Conservation (phyloP, 2,797 vertebrate species). For the Mormyrops attenuatus region DNA sequence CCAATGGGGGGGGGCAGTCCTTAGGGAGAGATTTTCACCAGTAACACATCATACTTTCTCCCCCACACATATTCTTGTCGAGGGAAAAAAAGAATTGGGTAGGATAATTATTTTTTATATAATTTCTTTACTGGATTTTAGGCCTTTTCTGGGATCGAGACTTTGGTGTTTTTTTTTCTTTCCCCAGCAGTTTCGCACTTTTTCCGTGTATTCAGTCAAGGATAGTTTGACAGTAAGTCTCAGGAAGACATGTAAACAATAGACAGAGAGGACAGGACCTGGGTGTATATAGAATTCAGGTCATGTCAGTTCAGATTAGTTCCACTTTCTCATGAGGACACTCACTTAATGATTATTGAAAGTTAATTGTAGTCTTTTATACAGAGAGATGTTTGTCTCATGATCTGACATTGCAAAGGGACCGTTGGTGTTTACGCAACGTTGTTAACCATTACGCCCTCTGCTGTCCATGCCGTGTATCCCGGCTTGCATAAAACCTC, state of each 20-base stretch:
- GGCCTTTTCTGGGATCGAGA: background rate
- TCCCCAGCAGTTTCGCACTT: background rate
- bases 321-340: background rate
- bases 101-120: background rate
- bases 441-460: background rate
- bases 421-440: background rate
- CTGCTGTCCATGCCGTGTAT: background rate
- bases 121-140: background rate
- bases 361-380: background rate
- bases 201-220: background rate
- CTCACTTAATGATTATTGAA: background rate
- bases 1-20: background rate
- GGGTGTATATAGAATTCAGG: background rate
- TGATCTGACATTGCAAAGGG: background rate
- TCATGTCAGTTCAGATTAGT: background rate
- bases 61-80: background rate
- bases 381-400: background rate
- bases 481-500: background rate
- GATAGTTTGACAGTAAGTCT: background rate
- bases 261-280: background rate
- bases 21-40: background rate
- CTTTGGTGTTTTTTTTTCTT: background rate
- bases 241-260: background rate
- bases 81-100: background rate
- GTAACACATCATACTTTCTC: background rate